Evolutionary conservation across 2,888 invertebrate species (phyloP).

Genomic region (Eutolmus rufibarbis): DNA sequence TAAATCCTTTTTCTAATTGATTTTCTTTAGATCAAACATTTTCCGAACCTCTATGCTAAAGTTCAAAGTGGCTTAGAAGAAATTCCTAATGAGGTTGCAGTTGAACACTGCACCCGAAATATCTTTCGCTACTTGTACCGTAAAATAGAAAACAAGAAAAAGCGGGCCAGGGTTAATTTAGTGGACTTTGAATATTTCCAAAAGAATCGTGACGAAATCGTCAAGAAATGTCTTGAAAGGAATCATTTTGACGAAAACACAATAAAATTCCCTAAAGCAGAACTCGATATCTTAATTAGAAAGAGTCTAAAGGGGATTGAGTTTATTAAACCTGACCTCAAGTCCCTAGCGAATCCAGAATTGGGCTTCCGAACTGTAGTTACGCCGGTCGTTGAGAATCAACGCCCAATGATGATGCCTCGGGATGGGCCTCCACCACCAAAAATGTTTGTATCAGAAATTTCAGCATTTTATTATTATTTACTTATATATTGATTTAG

Average conservation of each 20-base stretch:
- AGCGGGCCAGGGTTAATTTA: conserved; percentile 29
- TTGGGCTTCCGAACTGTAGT: not conserved
- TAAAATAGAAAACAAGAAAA: conserved; percentile 47
- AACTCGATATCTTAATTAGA: conserved; percentile 40
- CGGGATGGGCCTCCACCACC: conserved; percentile 15
- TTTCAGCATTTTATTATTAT: not conserved
- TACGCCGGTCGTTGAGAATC: not conserved
- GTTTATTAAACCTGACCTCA: conserved; percentile 45
- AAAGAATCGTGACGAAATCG: conserved; percentile 1
- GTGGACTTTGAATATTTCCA: conserved; percentile 44
- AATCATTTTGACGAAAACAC: conserved; percentile 43
- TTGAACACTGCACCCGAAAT: conserved; percentile 39
- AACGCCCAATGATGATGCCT: not conserved
- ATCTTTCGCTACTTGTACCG: conserved; percentile 47
- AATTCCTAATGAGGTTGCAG: not conserved
- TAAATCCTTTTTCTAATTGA: not conserved
- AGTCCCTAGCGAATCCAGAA: not conserved
- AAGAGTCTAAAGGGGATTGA: conserved; percentile 41
- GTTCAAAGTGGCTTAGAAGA: conserved; percentile 1
- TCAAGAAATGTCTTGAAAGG: conserved; percentile 9
- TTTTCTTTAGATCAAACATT: conserved; percentile 44
- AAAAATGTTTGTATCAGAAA: conserved; percentile 7
- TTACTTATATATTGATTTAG: not conserved
- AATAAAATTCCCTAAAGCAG: conserved; percentile 31
- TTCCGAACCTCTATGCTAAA: conserved; percentile 45